Evolutionary conservation across 2,113 vertebrate species (phyloP).

Genomic region (Lynx canadensis): DNA sequence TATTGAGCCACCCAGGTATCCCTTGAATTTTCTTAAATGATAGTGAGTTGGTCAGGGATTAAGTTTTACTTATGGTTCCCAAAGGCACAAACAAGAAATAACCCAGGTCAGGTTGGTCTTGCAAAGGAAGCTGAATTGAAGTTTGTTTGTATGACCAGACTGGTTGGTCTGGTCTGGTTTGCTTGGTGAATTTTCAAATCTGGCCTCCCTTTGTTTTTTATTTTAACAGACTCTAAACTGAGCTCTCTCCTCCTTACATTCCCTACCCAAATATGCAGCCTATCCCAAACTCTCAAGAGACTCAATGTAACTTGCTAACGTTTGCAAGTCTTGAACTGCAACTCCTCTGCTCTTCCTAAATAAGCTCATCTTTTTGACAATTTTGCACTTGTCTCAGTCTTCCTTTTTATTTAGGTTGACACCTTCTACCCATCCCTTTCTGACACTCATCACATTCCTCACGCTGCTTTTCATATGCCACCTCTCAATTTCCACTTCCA

Average conservation of each 20-base stretch:
- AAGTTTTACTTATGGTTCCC: neutral
- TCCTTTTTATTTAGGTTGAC: neutral
- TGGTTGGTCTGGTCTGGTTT: neutral
- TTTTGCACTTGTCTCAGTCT: neutral
- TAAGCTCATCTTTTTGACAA: neutral
- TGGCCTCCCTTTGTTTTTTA: neutral
- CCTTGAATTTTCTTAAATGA: neutral
- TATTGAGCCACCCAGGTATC: no score
- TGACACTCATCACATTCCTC: neutral
- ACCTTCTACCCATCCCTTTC: neutral
- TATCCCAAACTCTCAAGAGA: neutral
- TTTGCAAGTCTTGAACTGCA: neutral
- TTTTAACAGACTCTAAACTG: neutral
- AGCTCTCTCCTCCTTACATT: neutral
- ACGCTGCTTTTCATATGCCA: neutral
- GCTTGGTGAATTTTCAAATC: neutral
- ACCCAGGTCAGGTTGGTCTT: neutral
- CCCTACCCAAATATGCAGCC: neutral
- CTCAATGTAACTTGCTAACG: neutral
- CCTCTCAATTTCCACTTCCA: neutral
- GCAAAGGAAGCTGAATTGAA: neutral
- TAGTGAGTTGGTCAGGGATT: neutral
- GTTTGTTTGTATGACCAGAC: neutral
- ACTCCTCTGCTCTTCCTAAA: neutral
- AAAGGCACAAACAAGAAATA: neutral